A percentile compares a stretch with the other conserved stretches of the same genome.
Evolutionary conservation across 2,797 vertebrate species (phyloP).

Genomic region (Epinephelus malabaricus): DNA sequence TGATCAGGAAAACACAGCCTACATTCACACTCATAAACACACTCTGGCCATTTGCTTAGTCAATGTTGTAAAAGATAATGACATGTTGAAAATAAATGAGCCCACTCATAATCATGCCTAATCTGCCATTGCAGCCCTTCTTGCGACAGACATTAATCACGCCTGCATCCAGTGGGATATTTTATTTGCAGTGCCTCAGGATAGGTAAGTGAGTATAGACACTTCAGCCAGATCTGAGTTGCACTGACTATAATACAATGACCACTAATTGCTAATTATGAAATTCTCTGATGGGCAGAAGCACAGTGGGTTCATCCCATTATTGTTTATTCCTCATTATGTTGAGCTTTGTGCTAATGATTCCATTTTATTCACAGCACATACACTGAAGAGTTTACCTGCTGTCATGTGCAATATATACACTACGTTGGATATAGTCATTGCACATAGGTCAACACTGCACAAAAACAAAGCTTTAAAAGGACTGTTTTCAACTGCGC

Average conservation of each 20-base stretch:
- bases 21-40: conserved; percentile 61
- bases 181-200: conserved; percentile 75
- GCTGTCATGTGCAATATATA: conserved; percentile 44
- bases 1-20: conserved; percentile 54
- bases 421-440: conserved; percentile 50
- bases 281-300: conserved; percentile 73
- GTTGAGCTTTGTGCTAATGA: conserved; percentile 69
- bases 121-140: conserved; percentile 84
- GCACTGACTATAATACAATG: conserved; percentile 75
- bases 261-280: conserved; percentile 82
- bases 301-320: conserved; percentile 68
- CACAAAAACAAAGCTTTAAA: conserved; percentile 75
- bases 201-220: conserved; percentile 71
- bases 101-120: conserved; percentile 83
- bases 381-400: conserved; percentile 57
- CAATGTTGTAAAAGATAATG: conserved; percentile 84
- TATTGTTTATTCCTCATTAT: conserved; percentile 80
- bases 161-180: conserved; percentile 74
- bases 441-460: conserved; percentile 66
- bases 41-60: conserved; percentile 77
- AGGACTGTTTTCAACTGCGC: conserved; percentile 64
- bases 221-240: conserved; percentile 75
- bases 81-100: conserved; percentile 87
- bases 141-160: conserved; percentile 84
- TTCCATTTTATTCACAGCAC: conserved; percentile 72